Base-by-base conservation (phyloP, 2,888 invertebrate genomes). In the Minunthozetes semirufus region DNA sequence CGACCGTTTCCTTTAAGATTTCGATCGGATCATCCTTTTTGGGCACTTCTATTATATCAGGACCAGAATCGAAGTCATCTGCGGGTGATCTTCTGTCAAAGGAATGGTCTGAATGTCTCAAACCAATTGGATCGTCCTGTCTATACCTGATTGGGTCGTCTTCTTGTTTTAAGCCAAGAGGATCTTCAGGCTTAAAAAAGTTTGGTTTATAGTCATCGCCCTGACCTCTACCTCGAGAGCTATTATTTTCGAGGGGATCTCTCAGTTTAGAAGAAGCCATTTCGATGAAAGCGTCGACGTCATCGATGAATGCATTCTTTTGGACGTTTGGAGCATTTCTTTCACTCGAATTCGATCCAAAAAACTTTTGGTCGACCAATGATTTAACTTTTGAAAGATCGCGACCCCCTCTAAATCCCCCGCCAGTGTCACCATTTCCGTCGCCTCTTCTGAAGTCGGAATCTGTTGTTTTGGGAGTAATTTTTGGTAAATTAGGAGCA, bases 1-100 rank as follows among this genome's bases (percentile, higher is more conserved):
- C 17, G 63, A 63, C 63, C 33, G 63, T 29, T 63, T 29, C 29
- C 33, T 25, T 63, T 9, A 63, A n/a, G 25, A 59, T 59, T 59
- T 9, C 27, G 59, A 59, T 59, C 13, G 27, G 59, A 59, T 59
- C 13, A 4, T 13, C 15, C 19, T 63, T 15, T 22, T 56, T 22
- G 56, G 19, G 4, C 22, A 11, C 25, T 22, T n/a, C 56, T 22
- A 22, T 56, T 50, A n/a, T 9, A 19, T 8, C 19, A 22, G 22
- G 11, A 22, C 25, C 22, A n/a, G 25, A 56, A 27, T 33, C 17
- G 3, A 19, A 25, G 17, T 29, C 13, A 9, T 63, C 27, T 29
- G 27, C 17, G 8, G 27, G 15, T 29, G 29, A 22, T 15, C 5
- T 48, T 48, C 48, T 4, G 33, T 33, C 9, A 33, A 6, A 33